Evolutionary conservation across 2,113 vertebrate genomes (phyloP).

Genomic region (Protobothrops mucrosquamatus): DNA sequence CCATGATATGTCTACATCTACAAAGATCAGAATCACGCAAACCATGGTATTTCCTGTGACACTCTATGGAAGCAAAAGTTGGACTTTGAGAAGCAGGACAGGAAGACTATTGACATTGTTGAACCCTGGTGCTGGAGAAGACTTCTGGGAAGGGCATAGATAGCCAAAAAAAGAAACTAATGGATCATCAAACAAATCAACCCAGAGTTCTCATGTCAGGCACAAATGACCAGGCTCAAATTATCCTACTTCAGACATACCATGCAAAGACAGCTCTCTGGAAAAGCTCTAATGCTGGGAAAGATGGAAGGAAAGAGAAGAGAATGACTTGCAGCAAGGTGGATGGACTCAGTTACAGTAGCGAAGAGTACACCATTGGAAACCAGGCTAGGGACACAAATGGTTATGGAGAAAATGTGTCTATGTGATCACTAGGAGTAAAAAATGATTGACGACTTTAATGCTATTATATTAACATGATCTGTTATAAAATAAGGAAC

Average conservation of each 20-base stretch:
- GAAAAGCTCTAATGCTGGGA: not conserved
- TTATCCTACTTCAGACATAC: not conserved
- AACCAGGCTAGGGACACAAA: not conserved
- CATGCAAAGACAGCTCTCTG: not conserved
- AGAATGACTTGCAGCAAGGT: not conserved
- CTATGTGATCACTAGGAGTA: not conserved
- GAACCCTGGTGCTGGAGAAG: not conserved
- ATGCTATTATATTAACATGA: not conserved
- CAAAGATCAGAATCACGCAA: not conserved
- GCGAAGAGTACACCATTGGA: not conserved
- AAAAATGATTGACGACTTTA: not conserved
- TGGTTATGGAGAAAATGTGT: not conserved
- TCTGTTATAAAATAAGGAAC: not conserved
- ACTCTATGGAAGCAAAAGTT: not conserved
- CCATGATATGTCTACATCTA: not conserved
- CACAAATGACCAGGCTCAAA: not conserved
- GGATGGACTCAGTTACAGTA: not conserved
- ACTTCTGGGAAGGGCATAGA: not conserved
- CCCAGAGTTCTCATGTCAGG: not conserved
- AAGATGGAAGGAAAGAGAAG: not conserved
- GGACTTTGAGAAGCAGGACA: not conserved
- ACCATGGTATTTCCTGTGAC: not conserved
- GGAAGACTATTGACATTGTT: not conserved
- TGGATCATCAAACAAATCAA: not conserved
- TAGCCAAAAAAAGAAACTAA: not conserved